Evolutionary conservation across 2,113 vertebrate species (phyloP).

Genomic region (Nymphicus hollandicus): DNA sequence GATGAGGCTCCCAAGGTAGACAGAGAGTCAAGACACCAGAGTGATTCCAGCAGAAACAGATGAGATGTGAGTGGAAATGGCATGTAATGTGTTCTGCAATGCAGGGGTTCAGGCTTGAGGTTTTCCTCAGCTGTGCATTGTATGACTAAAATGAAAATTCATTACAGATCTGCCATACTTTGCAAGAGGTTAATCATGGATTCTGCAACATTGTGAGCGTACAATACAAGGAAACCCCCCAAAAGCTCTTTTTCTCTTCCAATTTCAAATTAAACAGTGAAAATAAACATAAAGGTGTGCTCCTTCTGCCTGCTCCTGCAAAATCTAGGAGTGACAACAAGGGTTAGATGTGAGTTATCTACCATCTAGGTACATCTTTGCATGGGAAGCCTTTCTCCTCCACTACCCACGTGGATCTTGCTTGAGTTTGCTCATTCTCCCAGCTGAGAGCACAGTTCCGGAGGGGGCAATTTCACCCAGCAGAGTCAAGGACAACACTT

Average conservation of each 20-base stretch:
- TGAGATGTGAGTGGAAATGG: background rate
- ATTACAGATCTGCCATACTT: background rate
- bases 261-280: background rate
- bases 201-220: background rate
- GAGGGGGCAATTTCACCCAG: background rate
- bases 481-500: background rate
- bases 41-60: background rate
- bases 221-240: rapidly evolving
- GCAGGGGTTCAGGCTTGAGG: background rate
- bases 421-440: background rate
- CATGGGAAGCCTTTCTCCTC: background rate
- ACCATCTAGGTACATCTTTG: background rate
- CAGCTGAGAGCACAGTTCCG: background rate
- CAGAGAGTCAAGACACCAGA: background rate
- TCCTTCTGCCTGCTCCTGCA: background rate
- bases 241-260: background rate
- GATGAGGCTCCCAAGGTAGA: background rate
- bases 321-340: background rate
- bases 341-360: background rate
- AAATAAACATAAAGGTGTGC: background rate
- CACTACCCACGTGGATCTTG: background rate
- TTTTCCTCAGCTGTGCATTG: background rate
- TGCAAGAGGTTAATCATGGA: background rate
- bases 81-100: background rate
- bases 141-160: background rate